Evolutionary conservation across 2,113 vertebrate genomes (phyloP).

Genomic region (Pseudorhombus dupliciocellatus): DNA sequence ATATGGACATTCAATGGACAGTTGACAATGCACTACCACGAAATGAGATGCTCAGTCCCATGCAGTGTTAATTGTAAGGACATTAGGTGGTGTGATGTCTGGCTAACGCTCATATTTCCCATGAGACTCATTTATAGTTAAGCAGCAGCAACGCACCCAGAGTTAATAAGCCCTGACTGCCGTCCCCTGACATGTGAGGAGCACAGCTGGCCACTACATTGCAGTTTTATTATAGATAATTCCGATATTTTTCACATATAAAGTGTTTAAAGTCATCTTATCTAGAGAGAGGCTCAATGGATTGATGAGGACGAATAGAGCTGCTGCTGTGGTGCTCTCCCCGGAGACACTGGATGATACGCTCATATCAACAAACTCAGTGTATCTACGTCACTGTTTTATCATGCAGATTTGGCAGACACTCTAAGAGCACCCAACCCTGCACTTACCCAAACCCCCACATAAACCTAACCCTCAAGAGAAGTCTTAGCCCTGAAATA

Average conservation of each 20-base stretch:
- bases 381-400: too few species aligned
- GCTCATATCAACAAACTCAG: too few species aligned
- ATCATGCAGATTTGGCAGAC: too few species aligned
- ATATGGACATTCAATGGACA: slow-evolving; percentile 15
- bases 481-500: too few species aligned
- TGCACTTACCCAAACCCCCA: too few species aligned
- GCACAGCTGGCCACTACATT: background rate
- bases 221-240: background rate
- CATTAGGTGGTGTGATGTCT: slow-evolving; percentile 23
- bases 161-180: background rate
- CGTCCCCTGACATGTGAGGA: background rate
- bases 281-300: background rate
- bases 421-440: too few species aligned
- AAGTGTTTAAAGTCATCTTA: background rate
- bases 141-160: slow-evolving; percentile 14
- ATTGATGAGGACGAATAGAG: slow-evolving; percentile 24
- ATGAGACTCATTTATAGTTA: slow-evolving; percentile 8
- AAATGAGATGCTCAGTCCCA: slow-evolving; percentile 12
- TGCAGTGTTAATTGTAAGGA: slow-evolving; percentile 36
- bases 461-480: too few species aligned
- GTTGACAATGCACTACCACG: slow-evolving; percentile 21
- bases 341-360: background rate
- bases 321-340: slow-evolving; percentile 50
- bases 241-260: background rate
- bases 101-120: slow-evolving; percentile 26